phyloP scores from a whole-genome alignment of 2,797 vertebrate species.

The Dromococcyx pavoninus region DNA sequence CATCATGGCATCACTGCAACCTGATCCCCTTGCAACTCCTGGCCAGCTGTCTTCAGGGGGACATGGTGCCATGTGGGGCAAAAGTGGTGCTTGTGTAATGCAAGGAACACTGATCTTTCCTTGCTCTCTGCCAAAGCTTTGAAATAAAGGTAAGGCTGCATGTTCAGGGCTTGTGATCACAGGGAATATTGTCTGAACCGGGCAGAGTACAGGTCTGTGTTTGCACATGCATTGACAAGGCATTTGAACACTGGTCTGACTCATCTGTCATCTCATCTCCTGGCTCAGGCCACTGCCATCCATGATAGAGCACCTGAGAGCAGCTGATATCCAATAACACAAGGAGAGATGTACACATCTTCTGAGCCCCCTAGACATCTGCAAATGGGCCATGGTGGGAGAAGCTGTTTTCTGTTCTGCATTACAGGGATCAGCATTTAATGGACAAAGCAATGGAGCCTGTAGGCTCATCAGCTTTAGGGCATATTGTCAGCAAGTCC shows the following conservation, averaged over 20 bases:
- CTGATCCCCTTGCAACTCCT: background rate
- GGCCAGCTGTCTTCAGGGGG: background rate
- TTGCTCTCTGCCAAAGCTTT: background rate
- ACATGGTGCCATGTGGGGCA: background rate
- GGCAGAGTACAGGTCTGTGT: background rate
- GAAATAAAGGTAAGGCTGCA: background rate
- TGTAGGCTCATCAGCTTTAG: background rate
- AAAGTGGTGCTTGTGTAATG: background rate
- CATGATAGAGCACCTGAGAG: background rate
- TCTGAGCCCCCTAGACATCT: background rate
- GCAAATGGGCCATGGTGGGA: fast-evolving
- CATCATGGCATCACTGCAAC: background rate
- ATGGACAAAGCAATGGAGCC: background rate
- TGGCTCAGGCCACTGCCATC: background rate
- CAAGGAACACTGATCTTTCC: background rate
- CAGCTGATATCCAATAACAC: background rate
- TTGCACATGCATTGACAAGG: background rate
- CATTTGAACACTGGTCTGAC: background rate
- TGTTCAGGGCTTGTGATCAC: fast-evolving
- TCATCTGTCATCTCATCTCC: background rate
- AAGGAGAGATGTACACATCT: background rate
- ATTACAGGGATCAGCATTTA: background rate
- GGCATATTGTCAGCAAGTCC: background rate
- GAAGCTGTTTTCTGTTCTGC: background rate
- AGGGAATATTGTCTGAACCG: background rate